Conservation (phyloP, 2,888 invertebrate species). For the Danaus chrysippus region DNA sequence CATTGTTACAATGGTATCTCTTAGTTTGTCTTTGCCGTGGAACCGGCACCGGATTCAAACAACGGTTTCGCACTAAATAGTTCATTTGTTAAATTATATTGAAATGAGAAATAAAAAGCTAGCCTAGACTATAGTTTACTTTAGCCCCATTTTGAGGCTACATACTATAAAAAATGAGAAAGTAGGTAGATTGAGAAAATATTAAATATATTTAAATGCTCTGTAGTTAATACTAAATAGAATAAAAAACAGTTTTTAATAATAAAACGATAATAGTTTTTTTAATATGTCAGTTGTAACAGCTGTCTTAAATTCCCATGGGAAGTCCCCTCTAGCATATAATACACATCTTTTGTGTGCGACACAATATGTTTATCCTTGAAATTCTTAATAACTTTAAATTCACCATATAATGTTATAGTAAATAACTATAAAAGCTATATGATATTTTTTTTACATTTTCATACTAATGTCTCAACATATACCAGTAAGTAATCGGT, state of each 20-base stretch:
- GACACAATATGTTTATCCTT: neutral
- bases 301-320: neutral
- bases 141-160: no score
- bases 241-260: neutral
- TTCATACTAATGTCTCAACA: no score
- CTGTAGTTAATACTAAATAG: neutral
- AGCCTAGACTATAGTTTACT: no score
- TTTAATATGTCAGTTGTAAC: neutral
- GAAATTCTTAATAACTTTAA: no score
- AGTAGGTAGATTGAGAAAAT: neutral
- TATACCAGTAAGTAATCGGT: no score
- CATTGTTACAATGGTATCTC: neutral
- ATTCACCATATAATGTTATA: no score
- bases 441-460: no score
- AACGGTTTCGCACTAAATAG: neutral
- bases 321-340: neutral
- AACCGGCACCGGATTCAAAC: neutral
- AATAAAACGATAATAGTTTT: neutral
- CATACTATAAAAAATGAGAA: neutral
- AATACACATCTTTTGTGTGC: neutral
- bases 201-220: neutral
- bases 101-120: neutral
- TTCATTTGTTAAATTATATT: neutral
- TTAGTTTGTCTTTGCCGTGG: constrained; percentile 7
- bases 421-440: no score